Evolutionary conservation across 2,888 invertebrate genomes (phyloP), one percentile per base, ranked within the genome.

Genomic region (Leptinotarsa peninsularis): DNA sequence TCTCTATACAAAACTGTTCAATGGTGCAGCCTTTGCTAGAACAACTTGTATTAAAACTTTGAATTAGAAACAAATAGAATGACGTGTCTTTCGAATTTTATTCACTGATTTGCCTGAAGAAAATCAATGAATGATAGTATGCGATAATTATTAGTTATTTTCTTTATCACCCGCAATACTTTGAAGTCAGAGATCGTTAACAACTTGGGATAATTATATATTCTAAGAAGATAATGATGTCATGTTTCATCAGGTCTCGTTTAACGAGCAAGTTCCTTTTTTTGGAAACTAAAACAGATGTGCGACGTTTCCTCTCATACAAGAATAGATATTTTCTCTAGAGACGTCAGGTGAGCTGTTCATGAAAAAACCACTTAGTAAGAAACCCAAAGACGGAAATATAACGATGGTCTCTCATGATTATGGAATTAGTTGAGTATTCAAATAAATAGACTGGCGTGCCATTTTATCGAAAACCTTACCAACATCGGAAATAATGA

Each of bases 111-210:
- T 60, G 27, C 60, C 2, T 60, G 21, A 14, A 60, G 23, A 21
- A 60, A 63, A 63, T 27, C 17, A 43, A 43, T 23, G 23, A 63
- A 63, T 33, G 63, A 17, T 33, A 15, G 4, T 17, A n/a, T n/a
- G 27, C 63, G 7, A 33, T 33, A 63, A 63, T 56, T 49, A 18
- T 49, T 21, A 21, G 49, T 1, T n/a, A 21, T 33, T 70, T 70
- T 60, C 43, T 58, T 60, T 49, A 49, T 70, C 70, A 70, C 17
- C 17, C 14, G 43, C 23, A 49, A 70, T 49, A 58, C 70, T 70
- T 58, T 23, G 49, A 21, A 70, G 49, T 50, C 43, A 60, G 49
- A 70, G 70, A 70, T 70, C 58, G 70, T 70, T 70, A 70, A 58
- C 58, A 21, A 21, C 43, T 7, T 27, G 58, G 21, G 58, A 60